phyloP scores from a whole-genome alignment of 1,140 invertebrate species.

The Mamestra configurata region DNA sequence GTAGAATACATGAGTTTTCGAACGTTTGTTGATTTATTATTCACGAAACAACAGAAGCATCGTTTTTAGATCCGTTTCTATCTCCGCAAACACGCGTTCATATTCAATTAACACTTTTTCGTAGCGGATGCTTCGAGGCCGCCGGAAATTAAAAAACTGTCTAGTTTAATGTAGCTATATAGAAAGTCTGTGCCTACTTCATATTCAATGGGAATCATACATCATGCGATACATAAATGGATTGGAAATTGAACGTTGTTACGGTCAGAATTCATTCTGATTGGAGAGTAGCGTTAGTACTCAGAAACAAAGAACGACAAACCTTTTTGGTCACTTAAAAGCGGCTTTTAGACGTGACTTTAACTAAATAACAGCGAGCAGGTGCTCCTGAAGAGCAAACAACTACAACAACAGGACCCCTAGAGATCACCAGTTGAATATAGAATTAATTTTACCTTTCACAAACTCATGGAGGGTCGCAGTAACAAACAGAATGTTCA shows the following conservation, averaged over 20 bases:
- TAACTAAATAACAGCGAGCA: background rate
- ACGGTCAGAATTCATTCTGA: background rate
- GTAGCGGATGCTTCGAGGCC: slow-evolving; percentile 73
- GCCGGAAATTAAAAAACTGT: slow-evolving; percentile 85
- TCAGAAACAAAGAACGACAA: background rate
- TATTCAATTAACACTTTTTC: slow-evolving; percentile 85
- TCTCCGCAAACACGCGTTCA: slow-evolving; percentile 66
- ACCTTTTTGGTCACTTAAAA: background rate
- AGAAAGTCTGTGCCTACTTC: slow-evolving; percentile 46
- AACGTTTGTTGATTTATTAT: slow-evolving; percentile 46
- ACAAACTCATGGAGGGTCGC: background rate
- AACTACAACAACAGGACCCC: background rate
- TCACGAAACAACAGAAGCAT: slow-evolving; percentile 43
- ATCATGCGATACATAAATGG: slow-evolving; percentile 11
- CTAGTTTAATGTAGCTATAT: slow-evolving; percentile 68
- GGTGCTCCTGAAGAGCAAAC: slow-evolving; percentile 2
- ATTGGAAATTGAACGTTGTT: background rate
- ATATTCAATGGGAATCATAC: slow-evolving; percentile 37
- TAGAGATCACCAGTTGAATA: slow-evolving; percentile 8
- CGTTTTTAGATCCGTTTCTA: slow-evolving; percentile 65
- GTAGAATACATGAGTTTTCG: slow-evolving; percentile 42
- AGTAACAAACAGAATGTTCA: slow-evolving; percentile 23
- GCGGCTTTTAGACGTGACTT: background rate
- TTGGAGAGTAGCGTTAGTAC: background rate
- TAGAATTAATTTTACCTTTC: slow-evolving; percentile 19